Evolutionary conservation across 2,797 vertebrate genomes (phyloP), one percentile per base, ranked within the genome.

Genomic region (Hirundo rustica): DNA sequence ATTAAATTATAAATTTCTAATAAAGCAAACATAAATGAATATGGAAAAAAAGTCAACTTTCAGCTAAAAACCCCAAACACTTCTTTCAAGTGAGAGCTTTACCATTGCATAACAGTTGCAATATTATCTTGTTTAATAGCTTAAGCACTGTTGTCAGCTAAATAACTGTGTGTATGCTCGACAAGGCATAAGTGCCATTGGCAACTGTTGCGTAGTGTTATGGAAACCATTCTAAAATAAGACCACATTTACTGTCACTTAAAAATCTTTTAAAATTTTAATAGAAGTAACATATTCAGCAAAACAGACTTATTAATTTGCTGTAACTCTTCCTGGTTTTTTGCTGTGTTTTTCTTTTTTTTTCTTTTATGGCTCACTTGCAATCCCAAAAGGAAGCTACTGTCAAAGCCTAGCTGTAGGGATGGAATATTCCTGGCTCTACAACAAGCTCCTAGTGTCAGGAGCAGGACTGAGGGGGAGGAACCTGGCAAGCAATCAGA

Each of bases 1-100:
- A 53, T 94, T 97, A 97, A 95, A 96, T 96, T 93, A 95, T 95
- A 95, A 95, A 94, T 96, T 97, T 95, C 95, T 95, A 97, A 97
- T 88, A 95, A 95, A 95, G 92, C 92, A 96, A 94, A 95, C 92
- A 95, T 91, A 96, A 96, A 97, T 95, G 92, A 95, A 95, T 91
- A 93, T 71, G 88, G 93, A 9, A 77, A 93, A 83, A 96, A 95
- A 76, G 94, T 82, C 20, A 7, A 38, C 86, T 87, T 95, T 88
- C 90, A 68, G 85, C 86, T 81, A 80, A 96, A 97, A 88, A 57
- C 40, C 92, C 75, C 70, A 38, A 62, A 88, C 84, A 67, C 17
- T 73, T 80, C 65, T 87, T 85, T 61, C 32, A 61, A 85, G 65
- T 88, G 83, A 4, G 7, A 74, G 70, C 57, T 82, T 91, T 85